A percentile compares a stretch with the other conserved stretches of the same genome.
These are phyloP conservation scores for Bhutanitis thaidina DNA, from an alignment of 2,888 invertebrate species.

Conservation along the genomic window DNA sequence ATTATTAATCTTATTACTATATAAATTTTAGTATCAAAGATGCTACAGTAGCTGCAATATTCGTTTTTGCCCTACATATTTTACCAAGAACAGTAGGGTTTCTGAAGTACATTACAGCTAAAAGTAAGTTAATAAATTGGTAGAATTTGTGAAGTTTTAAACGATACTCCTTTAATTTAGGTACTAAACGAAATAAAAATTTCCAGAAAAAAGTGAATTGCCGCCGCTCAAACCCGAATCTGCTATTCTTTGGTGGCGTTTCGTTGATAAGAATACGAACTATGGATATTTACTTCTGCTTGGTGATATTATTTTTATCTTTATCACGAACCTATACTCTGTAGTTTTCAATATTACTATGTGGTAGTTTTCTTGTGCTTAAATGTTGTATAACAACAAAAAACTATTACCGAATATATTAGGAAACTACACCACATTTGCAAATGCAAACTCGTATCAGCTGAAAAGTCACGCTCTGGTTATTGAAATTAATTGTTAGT, in stretches of 20 bases:
- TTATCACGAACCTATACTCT: not conserved
- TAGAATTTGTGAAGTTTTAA: no score
- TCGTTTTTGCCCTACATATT: conserved; percentile 39
- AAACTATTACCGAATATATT: no score
- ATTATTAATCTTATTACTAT: no score
- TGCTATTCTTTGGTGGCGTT: conserved; percentile 54
- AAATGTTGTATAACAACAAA: no score
- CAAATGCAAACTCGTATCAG: no score
- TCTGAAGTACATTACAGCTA: conserved; percentile 28
- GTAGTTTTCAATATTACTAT: no score
- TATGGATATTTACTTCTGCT: conserved; percentile 54
- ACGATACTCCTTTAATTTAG: not conserved
- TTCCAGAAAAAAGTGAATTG: conserved; percentile 48
- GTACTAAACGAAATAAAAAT: not conserved
- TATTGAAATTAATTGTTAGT: no score
- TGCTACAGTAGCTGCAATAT: conserved; percentile 43
- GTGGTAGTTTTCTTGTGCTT: no score
- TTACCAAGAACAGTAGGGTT: conserved; percentile 43
- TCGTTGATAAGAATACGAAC: conserved; percentile 51
- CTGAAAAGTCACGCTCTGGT: no score
- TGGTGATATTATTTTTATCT: conserved; percentile 32
- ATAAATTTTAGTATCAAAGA: conserved; percentile 58
- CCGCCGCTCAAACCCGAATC: conserved; percentile 49
- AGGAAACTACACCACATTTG: no score
- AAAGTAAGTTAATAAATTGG: conserved; percentile 43